These are phyloP conservation scores for Salvelinus fontinalis DNA, from an alignment of 2,113 vertebrate species.

Conservation along the genomic window DNA sequence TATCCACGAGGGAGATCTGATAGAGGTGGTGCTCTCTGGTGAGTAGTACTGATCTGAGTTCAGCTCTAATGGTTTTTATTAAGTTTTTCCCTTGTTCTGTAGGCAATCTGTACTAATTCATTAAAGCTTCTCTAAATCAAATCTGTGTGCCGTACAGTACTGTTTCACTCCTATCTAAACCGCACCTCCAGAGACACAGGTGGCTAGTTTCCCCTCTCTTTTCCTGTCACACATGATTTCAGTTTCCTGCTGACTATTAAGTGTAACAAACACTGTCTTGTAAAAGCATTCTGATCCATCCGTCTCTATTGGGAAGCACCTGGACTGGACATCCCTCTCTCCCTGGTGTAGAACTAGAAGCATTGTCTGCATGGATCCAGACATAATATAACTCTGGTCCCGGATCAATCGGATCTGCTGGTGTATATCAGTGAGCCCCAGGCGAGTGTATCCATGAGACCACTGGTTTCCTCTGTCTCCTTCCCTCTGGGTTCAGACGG, in stretches of 20 bases:
- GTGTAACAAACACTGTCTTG: conserved; percentile 35
- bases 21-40: conserved; percentile 97
- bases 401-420: conserved; percentile 18
- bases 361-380: conserved; percentile 62
- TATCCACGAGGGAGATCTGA: conserved; percentile 94
- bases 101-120: neutral
- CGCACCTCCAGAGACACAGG: conserved; percentile 44
- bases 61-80: neutral
- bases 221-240: conserved; percentile 49
- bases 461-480: conserved; percentile 62
- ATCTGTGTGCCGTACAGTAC: neutral
- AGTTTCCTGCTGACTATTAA: conserved; percentile 42
- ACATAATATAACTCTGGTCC: conserved; percentile 44
- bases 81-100: neutral
- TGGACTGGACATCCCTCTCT: conserved; percentile 51
- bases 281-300: conserved; percentile 51
- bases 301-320: conserved; percentile 61
- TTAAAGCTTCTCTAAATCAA: neutral
- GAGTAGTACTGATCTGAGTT: conserved; percentile 36
- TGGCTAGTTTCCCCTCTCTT: conserved; percentile 44
- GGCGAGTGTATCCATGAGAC: conserved; percentile 38
- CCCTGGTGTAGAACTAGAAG: conserved; percentile 30
- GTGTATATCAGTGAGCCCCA: neutral
- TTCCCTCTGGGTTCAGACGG: conserved; percentile 15
- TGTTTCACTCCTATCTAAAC: neutral